Conservation (phyloP, 2,113 vertebrate genomes). For the Neodontobutis hainanensis region DNA sequence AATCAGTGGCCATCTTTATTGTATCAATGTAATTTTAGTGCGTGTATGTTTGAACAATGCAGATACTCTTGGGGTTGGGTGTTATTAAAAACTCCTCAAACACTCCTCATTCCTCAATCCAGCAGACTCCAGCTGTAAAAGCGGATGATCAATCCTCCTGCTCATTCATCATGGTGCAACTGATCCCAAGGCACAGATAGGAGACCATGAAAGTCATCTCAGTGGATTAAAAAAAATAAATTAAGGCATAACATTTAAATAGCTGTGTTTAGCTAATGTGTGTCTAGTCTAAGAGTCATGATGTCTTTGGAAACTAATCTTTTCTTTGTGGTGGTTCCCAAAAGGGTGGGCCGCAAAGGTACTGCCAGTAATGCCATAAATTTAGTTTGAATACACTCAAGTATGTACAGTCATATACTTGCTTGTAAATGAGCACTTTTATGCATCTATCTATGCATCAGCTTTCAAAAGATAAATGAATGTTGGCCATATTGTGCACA, state of each 20-base stretch:
- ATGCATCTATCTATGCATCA: no score
- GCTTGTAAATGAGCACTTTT: no score
- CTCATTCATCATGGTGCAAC: slow-evolving; percentile 47
- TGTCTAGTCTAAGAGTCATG: neutral
- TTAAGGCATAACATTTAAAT: neutral
- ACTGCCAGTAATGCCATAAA: no score
- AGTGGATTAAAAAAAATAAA: neutral
- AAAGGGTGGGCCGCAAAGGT: no score
- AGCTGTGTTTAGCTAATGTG: neutral
- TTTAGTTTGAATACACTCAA: no score
- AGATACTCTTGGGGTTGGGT: slow-evolving; percentile 43
- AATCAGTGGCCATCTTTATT: neutral
- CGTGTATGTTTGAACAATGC: slow-evolving; percentile 37
- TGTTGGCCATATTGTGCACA: no score
- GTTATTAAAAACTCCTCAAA: slow-evolving; percentile 41
- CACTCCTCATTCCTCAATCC: slow-evolving; percentile 50
- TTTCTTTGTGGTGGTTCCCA: no score
- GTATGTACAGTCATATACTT: no score
- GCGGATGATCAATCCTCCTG: slow-evolving; percentile 39
- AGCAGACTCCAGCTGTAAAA: slow-evolving; percentile 65
- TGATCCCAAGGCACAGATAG: slow-evolving; percentile 55
- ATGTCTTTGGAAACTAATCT: neutral
- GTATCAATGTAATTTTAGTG: neutral
- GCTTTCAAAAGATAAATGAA: no score
- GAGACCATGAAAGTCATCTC: slow-evolving; percentile 20